Conservation (phyloP, 2,888 invertebrate species). For the Neocrepidodera transversa region DNA sequence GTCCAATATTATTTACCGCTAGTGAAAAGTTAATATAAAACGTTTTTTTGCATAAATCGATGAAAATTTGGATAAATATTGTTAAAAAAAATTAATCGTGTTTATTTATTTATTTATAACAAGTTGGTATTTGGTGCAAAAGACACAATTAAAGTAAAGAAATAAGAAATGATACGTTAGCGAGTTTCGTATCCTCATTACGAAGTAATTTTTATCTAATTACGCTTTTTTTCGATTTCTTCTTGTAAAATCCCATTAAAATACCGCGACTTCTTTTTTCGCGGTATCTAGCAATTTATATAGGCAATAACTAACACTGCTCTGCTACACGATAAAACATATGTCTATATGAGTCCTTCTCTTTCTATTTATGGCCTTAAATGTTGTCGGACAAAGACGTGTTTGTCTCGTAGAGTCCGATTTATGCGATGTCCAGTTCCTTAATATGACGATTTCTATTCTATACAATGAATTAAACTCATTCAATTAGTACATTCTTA, state of each 20-base stretch:
- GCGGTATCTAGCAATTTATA: constrained; percentile 48
- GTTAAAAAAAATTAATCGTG: too few relatives aligned
- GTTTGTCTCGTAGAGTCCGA: constrained; percentile 41
- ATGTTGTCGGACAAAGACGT: constrained; percentile 37
- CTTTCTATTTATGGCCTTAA: constrained; percentile 28
- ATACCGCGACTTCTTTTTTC: constrained; percentile 48
- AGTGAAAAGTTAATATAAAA: too few relatives aligned
- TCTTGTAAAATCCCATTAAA: constrained; percentile 46
- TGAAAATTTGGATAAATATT: too few relatives aligned
- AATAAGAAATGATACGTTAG: neutral
- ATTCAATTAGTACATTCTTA: constrained; percentile 57
- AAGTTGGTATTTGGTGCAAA: too few relatives aligned
- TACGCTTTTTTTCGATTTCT: constrained; percentile 21
- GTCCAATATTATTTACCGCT: too few relatives aligned
- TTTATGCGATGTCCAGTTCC: constrained; percentile 49
- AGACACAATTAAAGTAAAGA: too few relatives aligned
- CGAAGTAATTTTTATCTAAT: constrained; percentile 30
- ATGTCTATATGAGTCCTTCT: constrained; percentile 39
- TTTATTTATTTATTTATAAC: too few relatives aligned
- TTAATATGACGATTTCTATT: constrained; percentile 58
- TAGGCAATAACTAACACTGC: constrained; percentile 49
- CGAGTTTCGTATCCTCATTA: constrained; percentile 20
- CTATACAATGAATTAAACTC: constrained; percentile 54
- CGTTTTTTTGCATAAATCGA: too few relatives aligned
- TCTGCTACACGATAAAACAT: constrained; percentile 46